Base-by-base conservation (phyloP, 2,797 vertebrate species). In the Arctocebus calabarensis region DNA sequence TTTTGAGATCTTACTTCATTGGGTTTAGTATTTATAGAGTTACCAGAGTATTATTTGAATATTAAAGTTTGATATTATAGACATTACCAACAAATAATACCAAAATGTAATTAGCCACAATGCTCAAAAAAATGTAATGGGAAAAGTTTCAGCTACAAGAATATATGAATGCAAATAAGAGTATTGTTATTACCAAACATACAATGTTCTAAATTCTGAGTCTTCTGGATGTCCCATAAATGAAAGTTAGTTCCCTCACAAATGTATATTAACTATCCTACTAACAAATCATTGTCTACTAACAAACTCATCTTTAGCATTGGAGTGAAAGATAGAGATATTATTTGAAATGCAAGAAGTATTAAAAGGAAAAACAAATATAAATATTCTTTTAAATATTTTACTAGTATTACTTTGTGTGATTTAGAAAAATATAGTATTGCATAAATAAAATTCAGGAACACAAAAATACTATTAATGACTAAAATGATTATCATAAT, bases 41-140 rank as follows among this genome's bases (percentile, higher is more conserved):
- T 23, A 84, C 12, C 14, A 90, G 29, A 73, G 16, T 81, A 88
- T 83, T n/a, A 88, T 55, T 78, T 82, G 64, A 64, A 94, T 92
- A 84, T 57, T 73, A 87, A 91, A 74, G 17, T 88, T 57, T 71
- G 20, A 17, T 55, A 55, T 6, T 66, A 6, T 7, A 32, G 32
- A 32, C 6, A 75, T 87, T 23, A 83, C 4, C 2, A 62, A 11
- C 7, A 74, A 88, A 86, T 7, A 22, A 0, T 68, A 90, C 32
- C 77, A 88, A 94, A 73, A 43, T 73, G 4, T 62, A 55, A 81
- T 71, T 37, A 88, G 10, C 23, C 29, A 90, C 7, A 64, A 40
- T 81, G 20, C 6, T 88, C 34, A 79, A 70, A 55, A 20, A 92
- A 83, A 57, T 83, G 3, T 70, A 34, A 59, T 86, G 61, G 8